phyloP scores from a whole-genome alignment of 2,797 vertebrate genomes.

The Chelonia mydas region DNA sequence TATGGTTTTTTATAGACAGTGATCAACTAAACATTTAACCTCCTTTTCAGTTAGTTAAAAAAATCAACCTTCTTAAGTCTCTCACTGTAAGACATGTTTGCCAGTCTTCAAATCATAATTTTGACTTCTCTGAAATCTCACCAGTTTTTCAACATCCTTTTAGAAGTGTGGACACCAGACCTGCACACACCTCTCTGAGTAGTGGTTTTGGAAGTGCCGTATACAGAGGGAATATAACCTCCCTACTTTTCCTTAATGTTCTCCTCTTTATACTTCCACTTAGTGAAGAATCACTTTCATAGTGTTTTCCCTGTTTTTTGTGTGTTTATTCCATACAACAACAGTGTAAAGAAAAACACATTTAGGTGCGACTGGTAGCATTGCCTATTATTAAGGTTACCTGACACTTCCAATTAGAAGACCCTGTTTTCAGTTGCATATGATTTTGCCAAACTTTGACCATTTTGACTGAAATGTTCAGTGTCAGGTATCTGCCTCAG shows the following conservation, averaged over 20 bases:
- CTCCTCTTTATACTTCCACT: background rate
- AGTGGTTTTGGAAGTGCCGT: background rate
- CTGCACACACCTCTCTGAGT: background rate
- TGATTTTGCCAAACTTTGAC: background rate
- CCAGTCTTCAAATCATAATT: background rate
- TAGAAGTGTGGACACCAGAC: background rate
- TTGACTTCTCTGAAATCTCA: background rate
- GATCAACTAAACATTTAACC: background rate
- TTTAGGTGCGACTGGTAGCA: background rate
- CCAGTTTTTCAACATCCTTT: background rate
- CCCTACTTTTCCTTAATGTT: background rate
- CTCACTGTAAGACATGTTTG: background rate
- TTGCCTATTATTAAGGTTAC: background rate
- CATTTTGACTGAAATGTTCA: background rate
- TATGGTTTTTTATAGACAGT: background rate
- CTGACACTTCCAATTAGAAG: background rate
- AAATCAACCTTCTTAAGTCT: background rate
- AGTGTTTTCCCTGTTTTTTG: background rate
- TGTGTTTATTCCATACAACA: background rate
- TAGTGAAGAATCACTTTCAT: background rate
- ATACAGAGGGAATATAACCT: background rate
- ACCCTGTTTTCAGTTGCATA: background rate
- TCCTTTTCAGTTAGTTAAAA: background rate
- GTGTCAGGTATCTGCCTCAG: rapidly evolving
- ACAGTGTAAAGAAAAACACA: background rate